Base-by-base conservation (phyloP, 1,140 invertebrate genomes). In the Brachionus koreanus region DNA sequence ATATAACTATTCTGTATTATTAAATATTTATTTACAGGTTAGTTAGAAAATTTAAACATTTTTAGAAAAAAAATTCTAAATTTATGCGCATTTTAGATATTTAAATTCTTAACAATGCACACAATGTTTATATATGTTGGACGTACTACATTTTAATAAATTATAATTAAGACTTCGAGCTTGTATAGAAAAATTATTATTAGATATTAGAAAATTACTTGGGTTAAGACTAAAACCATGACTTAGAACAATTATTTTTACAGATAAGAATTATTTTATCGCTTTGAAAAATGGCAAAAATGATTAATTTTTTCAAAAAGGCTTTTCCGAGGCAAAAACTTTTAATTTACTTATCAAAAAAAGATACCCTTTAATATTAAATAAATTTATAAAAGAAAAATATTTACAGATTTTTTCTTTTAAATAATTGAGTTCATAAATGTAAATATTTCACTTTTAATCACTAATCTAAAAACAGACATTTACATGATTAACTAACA, bases 21-120 rank as follows among this genome's bases (percentile, higher is more conserved):
- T 10, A 65, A 65, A 65, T 37, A n/a, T 69, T 39, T 43, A 69
- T 69, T 69, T 43, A 69, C 65, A 69, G 37, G 65, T 69, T 69
- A 39, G 19, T 42, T 6, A 39, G 65, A 69, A 39, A 39, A 42
- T 69, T 39, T 37, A 37, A 37, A 37, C 16, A 39, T 69, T 69
- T 67, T 69, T 69, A 7, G 37, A 69, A 39, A 39, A 29, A 39
- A 35, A 37, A 35, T 19, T 19, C 33, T 39, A 69, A 69, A 19
- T 69, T 69, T 69, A 69, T 69, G 35, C 35, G 65, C 29, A 69
- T 69, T 69, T 69, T 35, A 39, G 37, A 16, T 39, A 7, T 13
- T 1, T 13, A 33, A 37, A 5, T 25, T 63, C 57, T 65, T 12
- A 65, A 39, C 12, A 35, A 69, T 39, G 6, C 12, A 16, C 16